Evolutionary conservation across 2,113 vertebrate genomes (phyloP), one percentile per base, ranked within the genome.

Genomic region (Saguinus midas): DNA sequence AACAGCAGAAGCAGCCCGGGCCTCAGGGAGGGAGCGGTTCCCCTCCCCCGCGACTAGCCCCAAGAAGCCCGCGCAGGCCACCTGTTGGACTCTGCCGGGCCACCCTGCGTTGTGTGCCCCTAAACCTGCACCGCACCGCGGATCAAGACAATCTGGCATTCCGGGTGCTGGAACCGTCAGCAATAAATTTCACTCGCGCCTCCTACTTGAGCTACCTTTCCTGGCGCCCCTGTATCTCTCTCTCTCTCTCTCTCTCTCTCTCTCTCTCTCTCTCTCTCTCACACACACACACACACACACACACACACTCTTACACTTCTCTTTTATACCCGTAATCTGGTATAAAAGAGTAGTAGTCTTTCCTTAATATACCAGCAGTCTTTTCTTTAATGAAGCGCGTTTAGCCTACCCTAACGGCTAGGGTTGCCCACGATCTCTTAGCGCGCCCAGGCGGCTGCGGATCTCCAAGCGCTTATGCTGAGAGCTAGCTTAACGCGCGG

Each of bases 31-130:
- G 6, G 1, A 95, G 79, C 8, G 9, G 37, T 20, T 78, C 55
- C 80, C 83, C 16, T 80, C 40, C 78, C 84, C 35, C 0, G 66
- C 1, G 29, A 45, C 52, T 55, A 17, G 27, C 32, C 88, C 37
- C 43, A 18, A 89, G 50, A 94, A 90, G 66, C 90, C 89, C 7
- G 55, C 18, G 48, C 83, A 80, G 45, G 91, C 89, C 97, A 98
- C 98, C 97, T 97, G 97, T 97, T 97, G 96, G 79, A 91, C 79
- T 96, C n/a, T 20, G 84, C 64, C 12, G 6, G 25, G 52, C 70
- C 20, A 25, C 89, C 85, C 86, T 23, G 57, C 12, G 58, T 85
- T n/a, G 1, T 37, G 50, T 11, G 43, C 70, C 79, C 84, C 61
- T 79, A 89, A 79, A 84, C 58, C 85, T 6, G 20, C 40, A 91